Evolutionary conservation across 2,113 vertebrate species (phyloP).

Genomic region (Callorhinus ursinus): DNA sequence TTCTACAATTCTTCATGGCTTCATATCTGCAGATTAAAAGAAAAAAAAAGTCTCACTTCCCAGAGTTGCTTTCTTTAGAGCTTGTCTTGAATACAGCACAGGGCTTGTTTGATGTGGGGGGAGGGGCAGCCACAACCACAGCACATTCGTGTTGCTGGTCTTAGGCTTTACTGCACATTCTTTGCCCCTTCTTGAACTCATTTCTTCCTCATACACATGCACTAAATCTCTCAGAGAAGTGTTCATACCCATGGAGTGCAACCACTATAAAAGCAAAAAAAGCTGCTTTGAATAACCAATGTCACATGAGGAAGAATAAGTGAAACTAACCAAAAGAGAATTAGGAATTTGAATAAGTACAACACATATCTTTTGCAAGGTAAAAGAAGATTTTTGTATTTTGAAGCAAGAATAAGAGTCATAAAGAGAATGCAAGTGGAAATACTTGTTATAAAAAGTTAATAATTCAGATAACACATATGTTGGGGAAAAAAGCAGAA

Average conservation of each 20-base stretch:
- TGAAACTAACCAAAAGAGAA: not conserved
- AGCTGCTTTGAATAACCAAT: not conserved
- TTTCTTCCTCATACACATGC: not conserved
- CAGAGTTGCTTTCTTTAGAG: not conserved
- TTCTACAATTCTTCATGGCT: not conserved
- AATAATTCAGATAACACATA: not conserved
- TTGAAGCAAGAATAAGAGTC: not conserved
- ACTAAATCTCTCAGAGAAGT: not conserved
- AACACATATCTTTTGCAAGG: not conserved
- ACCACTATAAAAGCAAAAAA: not conserved
- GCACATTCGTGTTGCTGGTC: too few relatives aligned
- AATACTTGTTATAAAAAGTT: not conserved
- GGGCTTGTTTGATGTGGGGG: not conserved
- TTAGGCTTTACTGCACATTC: not conserved
- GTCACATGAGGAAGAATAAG: not conserved
- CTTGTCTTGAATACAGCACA: not conserved
- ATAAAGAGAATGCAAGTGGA: not conserved
- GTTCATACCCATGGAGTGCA: not conserved
- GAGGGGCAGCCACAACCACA: not conserved
- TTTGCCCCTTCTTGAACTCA: not conserved
- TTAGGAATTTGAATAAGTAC: not conserved
- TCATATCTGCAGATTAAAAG: not conserved
- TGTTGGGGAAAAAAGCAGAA: not conserved
- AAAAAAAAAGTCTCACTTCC: not conserved
- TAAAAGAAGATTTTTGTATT: not conserved